phyloP scores from a whole-genome alignment of 1,140 invertebrate genomes.

The Hesperophylax magnus region DNA sequence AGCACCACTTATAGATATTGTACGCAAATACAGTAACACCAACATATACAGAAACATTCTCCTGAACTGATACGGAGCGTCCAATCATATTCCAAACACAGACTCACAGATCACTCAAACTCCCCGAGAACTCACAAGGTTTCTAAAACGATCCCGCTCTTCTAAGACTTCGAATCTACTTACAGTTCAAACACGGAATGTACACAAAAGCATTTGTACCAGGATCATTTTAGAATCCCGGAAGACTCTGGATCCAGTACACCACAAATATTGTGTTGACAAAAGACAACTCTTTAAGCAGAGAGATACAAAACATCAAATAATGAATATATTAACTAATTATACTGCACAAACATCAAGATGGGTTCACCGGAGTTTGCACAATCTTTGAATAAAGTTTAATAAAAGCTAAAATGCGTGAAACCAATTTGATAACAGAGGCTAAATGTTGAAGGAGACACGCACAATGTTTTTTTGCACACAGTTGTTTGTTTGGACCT shows the following conservation, averaged over 20 bases:
- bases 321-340: not conserved
- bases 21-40: not conserved
- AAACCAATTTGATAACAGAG: not conserved
- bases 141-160: not conserved
- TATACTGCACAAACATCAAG: not conserved
- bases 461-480: not conserved
- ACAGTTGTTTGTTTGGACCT: slow-evolving; percentile 15
- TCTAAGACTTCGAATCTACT: not conserved
- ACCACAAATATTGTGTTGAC: slow-evolving; percentile 5
- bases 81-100: not conserved
- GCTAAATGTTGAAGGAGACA: not conserved
- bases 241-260: not conserved
- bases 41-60: slow-evolving; percentile 15
- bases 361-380: not conserved
- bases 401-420: slow-evolving; percentile 3
- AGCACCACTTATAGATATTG: slow-evolving; percentile 23
- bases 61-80: not conserved
- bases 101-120: not conserved
- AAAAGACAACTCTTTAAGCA: not conserved
- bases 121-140: not conserved
- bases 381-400: not conserved
- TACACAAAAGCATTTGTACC: slow-evolving; percentile 8
- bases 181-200: slow-evolving; percentile 1
- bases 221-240: slow-evolving; percentile 1
- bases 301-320: slow-evolving; percentile 9